Percentiles rank a stretch among this genome's conserved stretches.
These are phyloP conservation scores for Emydocephalus ijimae DNA, from an alignment of 2,113 vertebrate genomes.

Conservation along the genomic window DNA sequence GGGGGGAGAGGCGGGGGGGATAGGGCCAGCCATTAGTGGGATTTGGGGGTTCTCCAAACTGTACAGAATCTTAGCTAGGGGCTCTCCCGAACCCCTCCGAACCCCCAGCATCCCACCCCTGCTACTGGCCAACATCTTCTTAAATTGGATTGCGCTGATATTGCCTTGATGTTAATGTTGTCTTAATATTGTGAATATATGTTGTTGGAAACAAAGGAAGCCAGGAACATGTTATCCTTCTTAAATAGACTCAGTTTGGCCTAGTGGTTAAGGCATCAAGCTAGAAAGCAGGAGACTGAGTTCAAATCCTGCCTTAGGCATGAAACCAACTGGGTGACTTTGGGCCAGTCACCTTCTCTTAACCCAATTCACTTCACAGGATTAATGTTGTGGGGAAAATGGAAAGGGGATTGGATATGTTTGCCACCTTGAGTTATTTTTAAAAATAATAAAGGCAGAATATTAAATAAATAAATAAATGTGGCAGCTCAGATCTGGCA, in stretches of 20 bases:
- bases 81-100: too few relatives aligned
- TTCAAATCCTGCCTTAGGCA: not conserved
- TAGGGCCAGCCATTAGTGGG: too few relatives aligned
- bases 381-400: not conserved
- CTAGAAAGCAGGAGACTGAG: not conserved
- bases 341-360: not conserved
- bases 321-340: not conserved
- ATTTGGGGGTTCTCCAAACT: too few relatives aligned
- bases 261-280: not conserved
- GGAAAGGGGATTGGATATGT: not conserved
- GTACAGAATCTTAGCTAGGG: too few relatives aligned
- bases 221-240: not conserved
- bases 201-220: not conserved
- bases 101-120: too few relatives aligned
- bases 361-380: not conserved
- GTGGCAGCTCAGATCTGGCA: not conserved
- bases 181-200: not conserved
- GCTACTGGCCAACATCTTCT: not conserved
- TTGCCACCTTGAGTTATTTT: not conserved
- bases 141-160: not conserved
- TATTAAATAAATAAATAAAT: not conserved
- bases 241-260: not conserved
- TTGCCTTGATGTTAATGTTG: not conserved
- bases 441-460: not conserved
- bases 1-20: too few relatives aligned